A percentile compares a stretch with the other conserved stretches of the same genome.
Conservation (phyloP, 2,797 vertebrate species). For the Eurystomus glaucurus region DNA sequence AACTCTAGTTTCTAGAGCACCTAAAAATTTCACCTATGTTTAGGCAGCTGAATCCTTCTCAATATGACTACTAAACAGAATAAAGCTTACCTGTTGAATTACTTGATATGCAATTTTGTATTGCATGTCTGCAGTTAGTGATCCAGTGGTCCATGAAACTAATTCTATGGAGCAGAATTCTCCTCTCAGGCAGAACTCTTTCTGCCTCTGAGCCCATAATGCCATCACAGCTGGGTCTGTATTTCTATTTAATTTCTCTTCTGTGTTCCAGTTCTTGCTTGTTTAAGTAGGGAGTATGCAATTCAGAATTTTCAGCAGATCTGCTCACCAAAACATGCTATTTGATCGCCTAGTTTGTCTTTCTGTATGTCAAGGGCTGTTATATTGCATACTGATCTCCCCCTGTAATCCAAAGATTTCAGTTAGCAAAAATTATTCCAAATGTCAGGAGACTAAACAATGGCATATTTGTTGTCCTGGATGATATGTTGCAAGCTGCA, state of each 20-base stretch:
- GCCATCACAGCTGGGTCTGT: neutral
- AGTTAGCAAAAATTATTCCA: neutral
- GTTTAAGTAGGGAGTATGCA: neutral
- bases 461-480: neutral
- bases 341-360: neutral
- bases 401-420: neutral
- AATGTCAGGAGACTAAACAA: neutral
- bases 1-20: neutral
- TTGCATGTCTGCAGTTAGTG: neutral
- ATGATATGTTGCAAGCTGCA: neutral
- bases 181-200: too few species aligned
- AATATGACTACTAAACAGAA: neutral
- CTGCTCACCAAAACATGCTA: neutral
- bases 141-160: neutral
- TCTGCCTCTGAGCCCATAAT: neutral
- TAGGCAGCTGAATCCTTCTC: neutral
- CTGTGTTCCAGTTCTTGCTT: neutral
- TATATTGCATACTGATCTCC: neutral
- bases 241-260: neutral
- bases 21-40: neutral
- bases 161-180: neutral
- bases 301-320: conserved; percentile 6
- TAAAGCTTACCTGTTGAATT: neutral
- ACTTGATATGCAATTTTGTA: neutral
- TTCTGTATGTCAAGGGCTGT: neutral